Evolutionary conservation across 2,888 invertebrate species (phyloP).

Genomic region (Syrista parreyssii): DNA sequence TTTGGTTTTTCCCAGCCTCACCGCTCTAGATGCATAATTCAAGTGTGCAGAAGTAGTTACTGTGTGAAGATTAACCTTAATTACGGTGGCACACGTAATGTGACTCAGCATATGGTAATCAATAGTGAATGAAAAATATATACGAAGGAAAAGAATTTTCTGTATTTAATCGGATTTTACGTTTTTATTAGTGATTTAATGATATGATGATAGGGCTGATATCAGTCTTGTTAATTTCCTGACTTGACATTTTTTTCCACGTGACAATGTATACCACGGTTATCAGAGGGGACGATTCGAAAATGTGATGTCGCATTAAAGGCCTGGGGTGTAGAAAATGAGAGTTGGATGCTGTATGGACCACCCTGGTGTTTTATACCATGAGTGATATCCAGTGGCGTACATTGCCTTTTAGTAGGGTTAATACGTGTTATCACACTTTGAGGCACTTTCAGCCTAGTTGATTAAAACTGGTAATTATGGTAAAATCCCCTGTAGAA

Average conservation of each 20-base stretch:
- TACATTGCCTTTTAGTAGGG: background rate
- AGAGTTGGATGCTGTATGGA: slow-evolving; percentile 7
- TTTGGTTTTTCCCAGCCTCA: background rate
- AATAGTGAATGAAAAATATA: background rate
- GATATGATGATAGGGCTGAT: slow-evolving; percentile 13
- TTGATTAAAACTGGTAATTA: background rate
- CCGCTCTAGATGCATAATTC: background rate
- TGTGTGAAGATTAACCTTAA: background rate
- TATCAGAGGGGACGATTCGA: slow-evolving; percentile 34
- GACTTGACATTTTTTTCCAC: slow-evolving; percentile 32
- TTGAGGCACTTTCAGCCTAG: background rate
- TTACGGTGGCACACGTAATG: background rate
- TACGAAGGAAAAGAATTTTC: background rate
- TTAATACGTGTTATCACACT: background rate
- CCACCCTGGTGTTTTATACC: slow-evolving; percentile 30
- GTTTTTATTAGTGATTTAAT: background rate
- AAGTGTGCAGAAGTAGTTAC: background rate
- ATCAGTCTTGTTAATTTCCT: slow-evolving; percentile 43
- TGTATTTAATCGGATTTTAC: background rate
- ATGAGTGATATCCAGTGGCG: slow-evolving; percentile 15
- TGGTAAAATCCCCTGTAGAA: background rate
- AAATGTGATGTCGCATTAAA: slow-evolving; percentile 26
- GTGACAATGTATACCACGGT: slow-evolving; percentile 23
- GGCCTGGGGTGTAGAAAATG: background rate
- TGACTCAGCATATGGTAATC: background rate